Percentiles rank a stretch among this genome's conserved stretches.
These are phyloP conservation scores for Scopus umbretta DNA, from an alignment of 2,113 vertebrate species.

Conservation along the genomic window DNA sequence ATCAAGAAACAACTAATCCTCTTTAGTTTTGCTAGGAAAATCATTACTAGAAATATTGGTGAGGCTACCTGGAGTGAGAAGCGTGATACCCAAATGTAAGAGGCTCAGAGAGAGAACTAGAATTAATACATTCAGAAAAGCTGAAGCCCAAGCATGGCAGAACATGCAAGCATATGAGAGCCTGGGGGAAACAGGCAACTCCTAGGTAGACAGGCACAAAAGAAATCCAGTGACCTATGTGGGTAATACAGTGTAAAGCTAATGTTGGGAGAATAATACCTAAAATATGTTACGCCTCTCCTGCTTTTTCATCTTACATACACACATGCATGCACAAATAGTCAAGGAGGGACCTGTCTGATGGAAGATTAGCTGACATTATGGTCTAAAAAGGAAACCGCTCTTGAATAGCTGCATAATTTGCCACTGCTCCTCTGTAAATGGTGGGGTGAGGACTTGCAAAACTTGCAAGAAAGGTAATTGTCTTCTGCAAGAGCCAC, in stretches of 20 bases:
- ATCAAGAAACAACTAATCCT: background rate
- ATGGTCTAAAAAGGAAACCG: background rate
- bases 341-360: background rate
- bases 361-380: background rate
- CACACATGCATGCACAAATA: background rate
- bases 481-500: background rate
- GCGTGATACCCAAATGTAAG: background rate
- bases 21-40: background rate
- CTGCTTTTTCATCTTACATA: background rate
- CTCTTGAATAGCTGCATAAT: background rate
- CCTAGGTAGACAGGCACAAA: background rate
- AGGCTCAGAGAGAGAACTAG: background rate
- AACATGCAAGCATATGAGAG: background rate
- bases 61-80: background rate
- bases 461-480: background rate
- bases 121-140: background rate
- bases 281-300: background rate
- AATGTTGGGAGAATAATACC: background rate
- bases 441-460: background rate
- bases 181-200: background rate
- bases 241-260: background rate
- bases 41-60: background rate
- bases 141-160: background rate
- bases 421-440: background rate
- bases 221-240: background rate